Evolutionary conservation across 2,797 vertebrate species (phyloP).

Genomic region (Acipenser ruthenus): DNA sequence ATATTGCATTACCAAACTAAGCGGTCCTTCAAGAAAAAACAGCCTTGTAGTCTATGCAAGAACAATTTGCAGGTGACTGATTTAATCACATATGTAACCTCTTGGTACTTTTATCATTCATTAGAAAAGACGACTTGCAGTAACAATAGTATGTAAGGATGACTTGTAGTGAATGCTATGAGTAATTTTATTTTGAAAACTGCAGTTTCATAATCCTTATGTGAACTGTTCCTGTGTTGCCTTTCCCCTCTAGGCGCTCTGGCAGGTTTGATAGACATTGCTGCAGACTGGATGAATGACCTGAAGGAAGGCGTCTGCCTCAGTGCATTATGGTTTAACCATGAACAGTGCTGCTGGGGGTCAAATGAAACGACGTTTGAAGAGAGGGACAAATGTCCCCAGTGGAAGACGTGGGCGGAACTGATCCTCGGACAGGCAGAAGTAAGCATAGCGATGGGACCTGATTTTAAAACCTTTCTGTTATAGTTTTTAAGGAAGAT

Average conservation of each 20-base stretch:
- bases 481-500: too few relatives aligned
- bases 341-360: conserved; percentile 97
- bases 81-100: too few relatives aligned
- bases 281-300: conserved; percentile 97
- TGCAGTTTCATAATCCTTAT: too few relatives aligned
- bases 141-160: neutral
- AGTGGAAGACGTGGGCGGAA: conserved; percentile 98
- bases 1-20: too few relatives aligned
- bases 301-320: conserved; percentile 96
- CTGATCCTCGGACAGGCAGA: conserved; percentile 94
- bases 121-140: neutral
- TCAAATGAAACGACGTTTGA: conserved; percentile 94
- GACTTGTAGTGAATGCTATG: too few relatives aligned
- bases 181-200: too few relatives aligned
- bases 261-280: conserved; percentile 95
- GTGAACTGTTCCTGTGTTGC: neutral
- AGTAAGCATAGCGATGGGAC: conserved; percentile 50
- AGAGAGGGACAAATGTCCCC: conserved; percentile 93
- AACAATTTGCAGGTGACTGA: too few relatives aligned
- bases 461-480: too few relatives aligned
- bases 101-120: neutral
- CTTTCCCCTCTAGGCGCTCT: conserved; percentile 67
- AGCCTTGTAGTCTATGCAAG: too few relatives aligned
- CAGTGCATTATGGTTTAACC: conserved; percentile 94
- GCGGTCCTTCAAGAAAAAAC: too few relatives aligned